These are phyloP conservation scores for Phenacoccus solenopsis DNA, from an alignment of 1,140 invertebrate species.

Conservation along the genomic window DNA sequence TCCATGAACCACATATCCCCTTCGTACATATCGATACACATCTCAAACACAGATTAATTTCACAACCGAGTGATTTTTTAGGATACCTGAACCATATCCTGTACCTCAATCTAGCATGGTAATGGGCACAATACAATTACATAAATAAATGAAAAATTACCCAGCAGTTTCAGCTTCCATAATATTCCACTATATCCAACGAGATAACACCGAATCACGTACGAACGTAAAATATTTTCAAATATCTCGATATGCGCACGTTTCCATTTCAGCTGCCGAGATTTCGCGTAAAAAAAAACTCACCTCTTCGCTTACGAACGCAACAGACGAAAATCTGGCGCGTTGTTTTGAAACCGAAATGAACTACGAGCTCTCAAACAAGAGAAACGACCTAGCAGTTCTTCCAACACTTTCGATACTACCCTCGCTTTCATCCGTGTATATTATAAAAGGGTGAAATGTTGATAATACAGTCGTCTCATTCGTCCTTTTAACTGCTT, in stretches of 20 bases:
- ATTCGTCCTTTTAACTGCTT: neutral
- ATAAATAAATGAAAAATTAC: neutral
- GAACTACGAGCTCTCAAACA: neutral
- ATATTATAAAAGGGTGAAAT: conserved; percentile 3
- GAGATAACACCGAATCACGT: neutral
- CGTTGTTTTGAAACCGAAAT: neutral
- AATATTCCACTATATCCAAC: neutral
- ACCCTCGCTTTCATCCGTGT: neutral
- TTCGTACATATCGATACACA: no score
- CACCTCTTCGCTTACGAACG: neutral
- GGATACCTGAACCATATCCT: no score
- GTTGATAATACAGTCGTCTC: conserved; percentile 1
- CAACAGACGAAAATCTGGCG: neutral
- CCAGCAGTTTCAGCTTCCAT: neutral
- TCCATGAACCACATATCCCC: no score
- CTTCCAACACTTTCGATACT: neutral
- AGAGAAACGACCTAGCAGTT: neutral
- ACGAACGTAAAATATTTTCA: neutral
- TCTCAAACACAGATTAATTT: no score
- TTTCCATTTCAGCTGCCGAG: no score
- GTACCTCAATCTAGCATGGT: no score
- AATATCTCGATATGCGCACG: neutral
- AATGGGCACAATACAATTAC: no score
- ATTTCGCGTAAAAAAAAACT: neutral
- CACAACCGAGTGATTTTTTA: no score